Evolutionary conservation across 2,113 vertebrate species (phyloP), one percentile per base, ranked within the genome.

Genomic region (Brienomyrus brachyistius): DNA sequence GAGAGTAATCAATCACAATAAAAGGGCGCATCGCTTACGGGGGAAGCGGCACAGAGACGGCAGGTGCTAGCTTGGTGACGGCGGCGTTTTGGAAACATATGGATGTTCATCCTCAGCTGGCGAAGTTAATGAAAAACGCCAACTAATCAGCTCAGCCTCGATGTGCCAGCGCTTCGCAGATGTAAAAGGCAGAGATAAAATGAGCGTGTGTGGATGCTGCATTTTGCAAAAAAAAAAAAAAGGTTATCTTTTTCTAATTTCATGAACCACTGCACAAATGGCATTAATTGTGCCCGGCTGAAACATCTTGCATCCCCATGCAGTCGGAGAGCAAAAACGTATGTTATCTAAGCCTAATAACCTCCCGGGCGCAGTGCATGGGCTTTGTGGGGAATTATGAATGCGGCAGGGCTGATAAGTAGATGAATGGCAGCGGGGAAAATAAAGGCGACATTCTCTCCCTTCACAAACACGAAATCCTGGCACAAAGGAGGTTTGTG

Each of bases 181-280:
- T 45, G 43, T 10, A 23, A 2, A 84, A 84, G 43, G 15, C 45
- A 84, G 82, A 84, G 45, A 48, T n/a, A 48, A 48, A 48, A 86
- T 31, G 48, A 45, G 84, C 4, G 11, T 1, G 48, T 51, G 27
- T 19, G 13, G 50, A 23, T 40, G 40, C 19, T 23, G 40, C 7
- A 84, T 84, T 84, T 84, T 0, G 2, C 43, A 48, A 48, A 84
- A 47, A 31, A 31, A 31, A 31, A 31, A 31, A 31, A 70, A 70
- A 70, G n/a, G 45, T 48, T 48, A 48, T 48, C 45, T 84, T 40
- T 35, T 87, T 87, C 50, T 54, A 87, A 87, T 87, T 87, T 87
- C 85, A 87, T 54, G 85, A 87, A 40, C 85, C 51, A 54, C 85
- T 87, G 85, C 85, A 50, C 48, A 56, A 35, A 87, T 21, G n/a